Evolutionary conservation across 2,888 invertebrate species (phyloP).

Genomic region (Clanis bilineata): DNA sequence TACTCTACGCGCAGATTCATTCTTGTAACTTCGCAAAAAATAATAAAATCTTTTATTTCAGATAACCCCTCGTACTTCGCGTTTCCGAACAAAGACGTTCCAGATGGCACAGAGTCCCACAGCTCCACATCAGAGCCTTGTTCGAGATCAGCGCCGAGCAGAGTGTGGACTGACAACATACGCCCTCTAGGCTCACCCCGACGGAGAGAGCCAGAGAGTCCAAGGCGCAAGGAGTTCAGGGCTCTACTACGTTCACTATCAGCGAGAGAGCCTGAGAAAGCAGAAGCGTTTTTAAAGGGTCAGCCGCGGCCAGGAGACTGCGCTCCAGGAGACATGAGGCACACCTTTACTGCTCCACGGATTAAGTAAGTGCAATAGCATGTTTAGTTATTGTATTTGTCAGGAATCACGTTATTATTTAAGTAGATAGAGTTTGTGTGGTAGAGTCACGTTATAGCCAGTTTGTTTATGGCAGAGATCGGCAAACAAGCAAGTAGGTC

Average conservation of each 20-base stretch:
- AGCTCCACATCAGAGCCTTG: constrained; percentile 79
- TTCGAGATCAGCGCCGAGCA: constrained; percentile 85
- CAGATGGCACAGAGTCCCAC: constrained; percentile 53
- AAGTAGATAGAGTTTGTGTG: no score
- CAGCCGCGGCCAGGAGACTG: constrained; percentile 87
- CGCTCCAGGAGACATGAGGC: constrained; percentile 79
- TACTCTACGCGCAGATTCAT: not conserved
- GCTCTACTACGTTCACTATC: constrained; percentile 85
- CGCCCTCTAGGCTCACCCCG: constrained; percentile 66
- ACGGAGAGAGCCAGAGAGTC: constrained; percentile 67
- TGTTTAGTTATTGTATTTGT: not conserved
- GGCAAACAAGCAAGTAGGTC: no score
- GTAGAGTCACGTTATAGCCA: no score
- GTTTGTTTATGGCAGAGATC: no score
- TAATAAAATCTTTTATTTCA: constrained; percentile 64
- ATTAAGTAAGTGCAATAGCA: constrained; percentile 58
- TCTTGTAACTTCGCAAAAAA: not conserved
- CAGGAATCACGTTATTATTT: no score
- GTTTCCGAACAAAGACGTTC: constrained; percentile 79
- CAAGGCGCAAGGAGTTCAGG: constrained; percentile 79
- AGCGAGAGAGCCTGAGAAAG: constrained; percentile 84
- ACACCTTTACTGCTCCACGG: constrained; percentile 71
- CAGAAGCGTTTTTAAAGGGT: constrained; percentile 85
- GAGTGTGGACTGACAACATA: constrained; percentile 77
- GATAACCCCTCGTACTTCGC: constrained; percentile 92